Percentiles rank a stretch among this genome's conserved stretches.
Evolutionary conservation across 2,113 vertebrate genomes (phyloP).

Genomic region (Cinclus cinclus): DNA sequence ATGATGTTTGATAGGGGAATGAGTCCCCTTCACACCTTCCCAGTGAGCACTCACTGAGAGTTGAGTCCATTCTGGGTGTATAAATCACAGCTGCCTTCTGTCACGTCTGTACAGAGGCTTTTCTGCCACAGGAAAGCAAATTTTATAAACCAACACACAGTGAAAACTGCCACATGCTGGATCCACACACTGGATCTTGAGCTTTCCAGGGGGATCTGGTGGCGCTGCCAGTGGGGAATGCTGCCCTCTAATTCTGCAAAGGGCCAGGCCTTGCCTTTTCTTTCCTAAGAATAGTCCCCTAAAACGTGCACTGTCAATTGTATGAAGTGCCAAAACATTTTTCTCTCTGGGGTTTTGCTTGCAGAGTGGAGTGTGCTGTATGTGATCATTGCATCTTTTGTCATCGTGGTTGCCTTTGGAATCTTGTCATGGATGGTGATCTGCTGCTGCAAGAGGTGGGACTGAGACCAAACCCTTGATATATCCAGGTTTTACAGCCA

Average conservation of each 20-base stretch:
- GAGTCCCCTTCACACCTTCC: not conserved
- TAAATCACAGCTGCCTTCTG: not conserved
- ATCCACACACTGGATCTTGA: rapidly evolving
- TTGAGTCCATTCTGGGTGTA: not conserved
- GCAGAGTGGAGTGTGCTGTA: constrained; percentile 98
- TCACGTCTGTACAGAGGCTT: not conserved
- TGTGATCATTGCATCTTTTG: constrained; percentile 91
- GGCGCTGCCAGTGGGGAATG: not conserved
- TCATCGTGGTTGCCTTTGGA: constrained; percentile 89
- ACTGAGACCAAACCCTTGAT: not conserved
- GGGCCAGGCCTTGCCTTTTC: not conserved
- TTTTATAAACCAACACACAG: rapidly evolving
- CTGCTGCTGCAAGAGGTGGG: constrained; percentile 93
- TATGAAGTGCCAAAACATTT: not conserved
- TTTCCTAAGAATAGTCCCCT: not conserved
- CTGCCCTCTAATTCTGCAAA: not conserved
- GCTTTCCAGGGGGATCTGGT: not conserved
- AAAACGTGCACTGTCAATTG: not conserved
- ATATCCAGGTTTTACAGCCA: not conserved
- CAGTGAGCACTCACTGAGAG: not conserved
- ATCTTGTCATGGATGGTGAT: constrained; percentile 87
- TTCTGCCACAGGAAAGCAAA: not conserved
- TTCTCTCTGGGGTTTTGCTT: constrained; percentile 32
- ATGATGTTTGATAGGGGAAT: not conserved
- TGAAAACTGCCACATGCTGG: not conserved